A percentile compares a stretch with the other conserved stretches of the same genome.
phyloP scores from a whole-genome alignment of 2,888 invertebrate genomes.

The Aporophyla lueneburgensis region DNA sequence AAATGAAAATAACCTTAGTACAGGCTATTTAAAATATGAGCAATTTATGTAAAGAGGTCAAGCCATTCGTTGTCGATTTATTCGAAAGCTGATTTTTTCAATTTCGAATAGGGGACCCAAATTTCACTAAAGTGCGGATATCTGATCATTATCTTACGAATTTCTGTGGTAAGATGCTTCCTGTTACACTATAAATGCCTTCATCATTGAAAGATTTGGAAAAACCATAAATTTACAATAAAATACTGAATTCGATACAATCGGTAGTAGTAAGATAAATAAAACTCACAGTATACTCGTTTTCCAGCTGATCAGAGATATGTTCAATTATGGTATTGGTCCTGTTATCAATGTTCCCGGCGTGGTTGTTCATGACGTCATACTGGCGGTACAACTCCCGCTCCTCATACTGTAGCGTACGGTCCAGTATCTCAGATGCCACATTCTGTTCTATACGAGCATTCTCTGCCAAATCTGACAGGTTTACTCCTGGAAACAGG shows the following conservation, averaged over 20 bases:
- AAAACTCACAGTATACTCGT: conserved; percentile 77
- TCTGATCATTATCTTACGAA: too few relatives aligned
- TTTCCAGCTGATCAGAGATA: conserved; percentile 80
- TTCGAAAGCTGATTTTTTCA: not conserved
- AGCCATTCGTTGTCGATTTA: not conserved
- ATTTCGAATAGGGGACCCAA: too few relatives aligned
- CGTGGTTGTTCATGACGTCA: conserved; percentile 80
- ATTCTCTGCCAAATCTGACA: conserved; percentile 77
- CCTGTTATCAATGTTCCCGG: conserved; percentile 84
- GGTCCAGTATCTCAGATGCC: conserved; percentile 81
- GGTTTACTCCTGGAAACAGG: conserved; percentile 76
- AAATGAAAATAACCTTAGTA: not conserved
- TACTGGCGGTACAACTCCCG: conserved; percentile 78
- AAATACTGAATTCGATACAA: not conserved
- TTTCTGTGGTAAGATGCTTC: too few relatives aligned
- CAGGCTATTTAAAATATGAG: not conserved
- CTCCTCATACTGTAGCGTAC: conserved; percentile 81
- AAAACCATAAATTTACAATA: not conserved
- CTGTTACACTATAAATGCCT: too few relatives aligned
- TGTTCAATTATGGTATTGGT: conserved; percentile 86
- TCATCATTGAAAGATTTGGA: not conserved
- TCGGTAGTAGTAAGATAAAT: not conserved
- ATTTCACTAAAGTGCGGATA: too few relatives aligned
- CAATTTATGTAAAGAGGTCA: too few relatives aligned
- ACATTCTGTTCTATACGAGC: conserved; percentile 82